Evolutionary conservation across 92 coral and sea anemone genomes (phyloP), one percentile per base, ranked within the genome.

Genomic region (Paragorgia papillata): DNA sequence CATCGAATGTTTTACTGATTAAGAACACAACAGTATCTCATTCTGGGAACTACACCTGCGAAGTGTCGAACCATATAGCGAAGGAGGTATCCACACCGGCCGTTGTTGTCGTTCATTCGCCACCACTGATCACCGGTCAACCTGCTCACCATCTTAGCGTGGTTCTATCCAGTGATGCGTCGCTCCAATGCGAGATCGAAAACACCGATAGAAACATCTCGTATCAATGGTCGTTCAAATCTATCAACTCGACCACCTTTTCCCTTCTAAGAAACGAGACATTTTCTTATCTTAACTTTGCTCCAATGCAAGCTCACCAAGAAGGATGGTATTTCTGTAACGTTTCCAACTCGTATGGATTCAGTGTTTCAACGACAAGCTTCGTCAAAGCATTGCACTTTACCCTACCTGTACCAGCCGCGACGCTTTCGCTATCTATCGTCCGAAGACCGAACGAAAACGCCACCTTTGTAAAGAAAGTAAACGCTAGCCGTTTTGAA

Each of bases 211-310:
- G 20, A 10, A 86, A 88, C 14, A 60, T 87, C 15, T 61, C 73
- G 2, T 90, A 87, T 34, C 88, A 89, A 21, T 90, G 96, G 96
- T 83, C 69, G 61, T 87, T 80, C 81, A 90, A 48, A 56, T 66
- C 86, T 6, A 50, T 22, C 10, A 26, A 57, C 12, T 70, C 69
- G 10, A 61, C 74, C 22, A 65, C 68, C 6, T 84, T 68, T 59
- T 39, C 8, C 13, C 30, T 32, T 10, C 59, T 90, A 15, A 49
- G 34, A 7, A 76, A 67, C 49, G 87, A 82, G 35, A 79, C 44
- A 22, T 87, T 69, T 68, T 81, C 91, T 28, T 79, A 84, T 32
- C 67, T 87, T 17, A 64, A 71, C 20, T 68, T 85, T 29, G 25
- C 37, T 53, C 73, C 48, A 25, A 76, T 76, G 46, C 32, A 40